These are phyloP conservation scores for Misgurnus anguillicaudatus DNA, from an alignment of 2,113 vertebrate genomes.

Conservation along the genomic window DNA sequence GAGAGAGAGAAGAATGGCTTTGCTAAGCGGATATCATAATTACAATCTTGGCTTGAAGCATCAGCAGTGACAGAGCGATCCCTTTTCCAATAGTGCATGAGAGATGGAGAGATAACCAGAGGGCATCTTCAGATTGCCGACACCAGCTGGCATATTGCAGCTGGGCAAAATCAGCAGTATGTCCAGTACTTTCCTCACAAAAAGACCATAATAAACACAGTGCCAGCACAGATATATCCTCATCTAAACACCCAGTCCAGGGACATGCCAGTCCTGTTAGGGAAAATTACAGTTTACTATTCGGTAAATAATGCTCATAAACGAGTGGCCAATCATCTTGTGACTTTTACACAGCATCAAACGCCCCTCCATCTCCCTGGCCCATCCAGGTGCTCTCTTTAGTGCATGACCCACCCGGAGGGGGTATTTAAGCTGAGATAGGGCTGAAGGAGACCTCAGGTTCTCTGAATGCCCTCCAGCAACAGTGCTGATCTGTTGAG, in stretches of 20 bases:
- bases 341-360: not conserved
- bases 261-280: constrained; percentile 12
- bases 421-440: constrained; percentile 10
- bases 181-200: constrained; percentile 17
- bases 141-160: constrained; percentile 1
- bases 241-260: not conserved
- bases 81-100: not conserved
- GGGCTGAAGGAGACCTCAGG: not conserved
- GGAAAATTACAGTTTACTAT: not conserved
- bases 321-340: not conserved
- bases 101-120: constrained; percentile 3
- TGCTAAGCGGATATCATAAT: constrained; percentile 48
- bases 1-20: not conserved
- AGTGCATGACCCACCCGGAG: not conserved
- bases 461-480: not conserved
- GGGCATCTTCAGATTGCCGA: constrained; percentile 24
- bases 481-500: not conserved
- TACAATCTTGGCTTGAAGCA: constrained; percentile 40
- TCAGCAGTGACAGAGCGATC: constrained; percentile 31
- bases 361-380: not conserved
- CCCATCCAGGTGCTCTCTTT: not conserved
- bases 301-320: not conserved
- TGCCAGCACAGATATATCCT: constrained; percentile 22
- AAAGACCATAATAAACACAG: constrained; percentile 9
- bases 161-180: constrained; percentile 10